phyloP scores from a whole-genome alignment of 92 coral and sea anemone genomes.

The Desmophyllum pertusum region DNA sequence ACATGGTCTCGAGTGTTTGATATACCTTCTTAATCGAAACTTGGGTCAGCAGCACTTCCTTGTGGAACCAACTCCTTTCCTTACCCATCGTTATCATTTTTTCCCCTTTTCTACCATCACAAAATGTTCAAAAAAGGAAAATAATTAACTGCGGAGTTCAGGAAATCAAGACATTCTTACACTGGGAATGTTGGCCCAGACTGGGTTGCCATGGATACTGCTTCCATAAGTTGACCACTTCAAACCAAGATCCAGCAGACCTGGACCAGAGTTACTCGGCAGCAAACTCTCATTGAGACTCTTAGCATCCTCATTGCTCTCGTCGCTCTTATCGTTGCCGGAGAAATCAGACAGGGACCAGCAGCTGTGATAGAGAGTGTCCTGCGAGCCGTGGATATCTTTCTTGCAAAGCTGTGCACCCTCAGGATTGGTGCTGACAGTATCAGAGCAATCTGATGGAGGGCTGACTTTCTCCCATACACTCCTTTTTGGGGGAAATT shows the following conservation, averaged over 20 bases:
- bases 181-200: constrained; percentile 84
- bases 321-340: constrained; percentile 46
- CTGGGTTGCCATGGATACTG: constrained; percentile 52
- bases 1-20: no score
- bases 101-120: neutral
- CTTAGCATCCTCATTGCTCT: constrained; percentile 74
- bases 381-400: constrained; percentile 87
- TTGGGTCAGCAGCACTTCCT: neutral
- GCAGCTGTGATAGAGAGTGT: constrained; percentile 96
- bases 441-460: constrained; percentile 19
- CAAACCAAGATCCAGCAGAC: constrained; percentile 78
- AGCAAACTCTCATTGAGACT: constrained; percentile 78
- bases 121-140: neutral
- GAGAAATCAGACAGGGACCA: constrained; percentile 90
- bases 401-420: constrained; percentile 50
- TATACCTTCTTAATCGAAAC: no score
- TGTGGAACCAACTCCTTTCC: neutral
- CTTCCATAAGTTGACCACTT: constrained; percentile 75
- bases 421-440: constrained; percentile 29
- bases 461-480: constrained; percentile 90
- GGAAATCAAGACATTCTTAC: constrained; percentile 53
- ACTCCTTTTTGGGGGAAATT: constrained; percentile 66
- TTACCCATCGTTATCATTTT: neutral
- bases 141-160: neutral
- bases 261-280: constrained; percentile 74